Base-by-base conservation (phyloP, 2,888 invertebrate genomes). In the Macrophya annulata region DNA sequence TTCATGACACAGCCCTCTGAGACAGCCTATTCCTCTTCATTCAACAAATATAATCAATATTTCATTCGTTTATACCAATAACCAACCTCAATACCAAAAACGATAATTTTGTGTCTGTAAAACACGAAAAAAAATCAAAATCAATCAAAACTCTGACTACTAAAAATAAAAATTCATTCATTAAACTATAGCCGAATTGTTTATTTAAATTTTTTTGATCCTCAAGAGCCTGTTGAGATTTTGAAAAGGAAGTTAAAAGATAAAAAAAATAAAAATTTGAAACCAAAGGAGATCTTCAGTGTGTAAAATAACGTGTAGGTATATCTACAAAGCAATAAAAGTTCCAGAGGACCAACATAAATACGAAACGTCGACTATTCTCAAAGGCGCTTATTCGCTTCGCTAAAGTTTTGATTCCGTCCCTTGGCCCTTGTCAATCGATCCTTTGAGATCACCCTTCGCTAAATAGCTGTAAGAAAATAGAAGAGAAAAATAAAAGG, bases 11-110 rank as follows among this genome's bases (percentile, higher is more conserved):
- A 55, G 21, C 40, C 45, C 72, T 72, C 43, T 15, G 37, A 17
- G 17, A 40, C 71, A 71, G 71, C 17, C 62, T n/a, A 4, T 74
- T 74, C 25, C 74, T 45, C 74, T 45, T 74, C 74, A 72, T 72
- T 72, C 40, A 40, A 72, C 71, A 43, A 72, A 72, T n/a, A 72
- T 72, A 72, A 72, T 72, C 71, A 72, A 72, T 72, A 72, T 72
- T 40, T 72, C 71, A 72, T 43, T 72, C 43, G 2, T 25, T 48
- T 25, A 62, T 43, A 37, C 71, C n/a, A 17, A 72, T 10, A 72
- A 40, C 71, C 71, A 15, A 43, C 3, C 68, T 10, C 6, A n/a
- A 55, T n/a, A 55, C n/a, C 55, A 12, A 48, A 48, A 48, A 48
- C 45, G 10, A 12, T 48, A 10, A 10, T 48, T 12, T 48, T 48